phyloP scores from a whole-genome alignment of 2,113 vertebrate genomes.

The Toxostoma redivivum region DNA sequence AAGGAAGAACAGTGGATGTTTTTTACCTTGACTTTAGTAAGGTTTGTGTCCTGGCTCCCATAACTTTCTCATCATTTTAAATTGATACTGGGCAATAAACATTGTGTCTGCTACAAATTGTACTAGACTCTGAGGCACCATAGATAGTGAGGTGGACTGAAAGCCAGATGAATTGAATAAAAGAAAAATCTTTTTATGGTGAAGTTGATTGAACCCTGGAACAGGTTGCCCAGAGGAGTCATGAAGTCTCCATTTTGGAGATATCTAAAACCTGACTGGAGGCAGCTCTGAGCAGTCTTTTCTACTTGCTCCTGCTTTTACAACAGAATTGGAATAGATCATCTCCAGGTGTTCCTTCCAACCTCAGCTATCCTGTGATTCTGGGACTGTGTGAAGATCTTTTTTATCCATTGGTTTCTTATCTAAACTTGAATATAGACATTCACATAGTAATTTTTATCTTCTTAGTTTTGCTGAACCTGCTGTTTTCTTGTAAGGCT shows the following conservation, averaged over 20 bases:
- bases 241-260: not conserved
- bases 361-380: not conserved
- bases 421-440: not conserved
- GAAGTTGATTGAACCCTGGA: not conserved
- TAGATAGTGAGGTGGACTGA: not conserved
- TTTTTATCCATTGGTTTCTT: not conserved
- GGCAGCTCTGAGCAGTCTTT: not conserved
- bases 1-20: not conserved
- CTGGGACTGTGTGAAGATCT: not conserved
- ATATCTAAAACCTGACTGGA: not conserved
- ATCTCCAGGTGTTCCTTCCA: not conserved
- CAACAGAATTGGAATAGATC: not conserved
- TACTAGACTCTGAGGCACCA: not conserved
- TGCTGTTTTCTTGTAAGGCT: not conserved
- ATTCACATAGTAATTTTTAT: not conserved
- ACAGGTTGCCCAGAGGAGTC: not conserved
- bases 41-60: rapidly evolving
- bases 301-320: not conserved
- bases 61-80: not conserved
- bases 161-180: not conserved
- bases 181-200: not conserved
- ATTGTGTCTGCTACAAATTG: not conserved
- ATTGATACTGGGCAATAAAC: not conserved
- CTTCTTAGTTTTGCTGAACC: not conserved
- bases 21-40: not conserved